Evolutionary conservation across 2,888 invertebrate species (phyloP).

Genomic region (Hydropsyche betteni): DNA sequence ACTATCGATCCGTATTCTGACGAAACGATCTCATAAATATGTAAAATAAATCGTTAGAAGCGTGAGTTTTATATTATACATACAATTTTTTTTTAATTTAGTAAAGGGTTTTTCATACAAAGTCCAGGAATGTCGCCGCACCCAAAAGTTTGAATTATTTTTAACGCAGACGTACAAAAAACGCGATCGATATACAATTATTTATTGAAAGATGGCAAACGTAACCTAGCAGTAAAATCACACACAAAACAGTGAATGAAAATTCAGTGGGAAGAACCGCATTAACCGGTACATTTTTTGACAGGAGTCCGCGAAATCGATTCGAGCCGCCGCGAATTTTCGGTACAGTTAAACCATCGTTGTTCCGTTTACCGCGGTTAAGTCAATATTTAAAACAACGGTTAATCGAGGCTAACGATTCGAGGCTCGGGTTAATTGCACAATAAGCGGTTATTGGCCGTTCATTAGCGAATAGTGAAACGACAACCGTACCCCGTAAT

Average conservation of each 20-base stretch:
- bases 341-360: not conserved
- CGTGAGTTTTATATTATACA: not conserved
- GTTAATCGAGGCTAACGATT: slow-evolving; percentile 21
- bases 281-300: slow-evolving; percentile 19
- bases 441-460: not conserved
- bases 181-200: no score
- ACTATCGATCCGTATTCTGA: not conserved
- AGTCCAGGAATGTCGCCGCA: not conserved
- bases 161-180: no score
- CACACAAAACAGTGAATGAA: not conserved
- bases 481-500: not conserved
- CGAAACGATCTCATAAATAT: not conserved
- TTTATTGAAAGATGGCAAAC: no score
- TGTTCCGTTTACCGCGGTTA: not conserved
- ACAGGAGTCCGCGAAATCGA: slow-evolving; percentile 7
- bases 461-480: not conserved
- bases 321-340: not conserved
- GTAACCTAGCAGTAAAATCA: no score
- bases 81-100: not conserved
- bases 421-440: not conserved
- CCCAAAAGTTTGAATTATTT: not conserved
- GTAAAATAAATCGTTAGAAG: slow-evolving; percentile 6
- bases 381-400: slow-evolving; percentile 25
- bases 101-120: not conserved
- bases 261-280: slow-evolving; percentile 17